A percentile compares a stretch with the other conserved stretches of the same genome.
phyloP scores from a whole-genome alignment of 2,113 vertebrate species.

The Grantiella picta region DNA sequence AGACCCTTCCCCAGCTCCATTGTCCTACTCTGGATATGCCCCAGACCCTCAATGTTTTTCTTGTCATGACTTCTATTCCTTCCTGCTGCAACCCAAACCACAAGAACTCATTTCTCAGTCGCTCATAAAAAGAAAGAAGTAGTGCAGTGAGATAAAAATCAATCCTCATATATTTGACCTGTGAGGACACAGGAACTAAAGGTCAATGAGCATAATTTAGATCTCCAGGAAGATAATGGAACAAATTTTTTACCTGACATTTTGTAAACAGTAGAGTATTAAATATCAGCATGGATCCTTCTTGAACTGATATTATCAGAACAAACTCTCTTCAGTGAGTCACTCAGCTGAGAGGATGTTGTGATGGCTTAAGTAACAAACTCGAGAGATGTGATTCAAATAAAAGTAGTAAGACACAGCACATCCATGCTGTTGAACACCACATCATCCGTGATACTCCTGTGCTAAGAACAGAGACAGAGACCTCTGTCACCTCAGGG shows the following conservation, averaged over 20 bases:
- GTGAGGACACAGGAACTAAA: background rate
- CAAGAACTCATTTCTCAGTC: background rate
- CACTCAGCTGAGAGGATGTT: background rate
- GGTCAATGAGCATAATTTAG: background rate
- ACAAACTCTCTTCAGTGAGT: background rate
- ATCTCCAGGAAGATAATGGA: background rate
- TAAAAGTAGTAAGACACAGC: accelerated
- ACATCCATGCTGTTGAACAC: accelerated
- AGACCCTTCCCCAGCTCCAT: accelerated
- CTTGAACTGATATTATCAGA: background rate
- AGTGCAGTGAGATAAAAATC: background rate
- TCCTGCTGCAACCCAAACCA: background rate
- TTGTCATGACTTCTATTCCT: background rate
- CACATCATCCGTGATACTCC: background rate
- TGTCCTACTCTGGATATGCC: accelerated
- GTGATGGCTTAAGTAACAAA: background rate
- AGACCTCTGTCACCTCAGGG: background rate
- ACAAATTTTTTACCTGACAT: background rate
- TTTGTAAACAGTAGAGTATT: background rate
- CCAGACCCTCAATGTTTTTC: background rate
- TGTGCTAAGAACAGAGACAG: accelerated
- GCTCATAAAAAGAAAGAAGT: background rate
- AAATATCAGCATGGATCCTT: background rate
- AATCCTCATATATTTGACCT: background rate
- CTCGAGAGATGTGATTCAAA: accelerated